Evolutionary conservation across 2,888 invertebrate genomes (phyloP), one percentile per base, ranked within the genome.

Genomic region (Ecliptopera silaceata): DNA sequence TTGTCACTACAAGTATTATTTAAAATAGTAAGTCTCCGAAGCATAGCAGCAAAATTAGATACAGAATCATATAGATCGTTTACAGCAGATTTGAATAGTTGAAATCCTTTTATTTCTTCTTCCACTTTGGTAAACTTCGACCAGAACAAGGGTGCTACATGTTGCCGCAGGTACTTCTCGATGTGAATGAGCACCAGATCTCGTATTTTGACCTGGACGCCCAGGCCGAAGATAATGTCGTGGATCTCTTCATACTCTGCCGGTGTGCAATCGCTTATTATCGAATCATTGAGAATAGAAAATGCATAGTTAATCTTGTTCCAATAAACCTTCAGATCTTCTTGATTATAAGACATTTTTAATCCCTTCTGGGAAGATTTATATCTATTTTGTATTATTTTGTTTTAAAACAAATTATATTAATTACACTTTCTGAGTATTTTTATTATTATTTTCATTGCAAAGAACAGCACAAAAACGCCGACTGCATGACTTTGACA

Each of bases 121-220:
- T 88, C 84, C 0, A 84, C 80, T 61, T 87, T 89, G 2, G 80
- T 82, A 75, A 95, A 95, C 68, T 93, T 93, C 0, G 88, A 85
- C 95, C 95, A 95, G 82, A 95, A 95, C 36, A 87, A 79, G 6
- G 95, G 94, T 0, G 92, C 93, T 2, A 94, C 87, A 62, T 92
- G 87, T 70, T 93, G 92, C 2, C 94, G 90, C 45, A 95, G 81
- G 69, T 93, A 89, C 69, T 93, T 91, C 70, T 95, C 94, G 41
- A 94, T 91, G 36, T 84, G 82, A 26, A 88, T 74, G 13, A 90
- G 72, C 39, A 87, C 72, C 1, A 90, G 72, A 63, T 92, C 91
- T 39, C 90, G 79, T 61, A 92, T 84, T 74, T 83, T 86, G 2
- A 80, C 71, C 68, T 89, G 85, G 50, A 91, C 75, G 2, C 84